Base-by-base conservation (phyloP, 1,140 invertebrate species). In the Heliconius melpomene region DNA sequence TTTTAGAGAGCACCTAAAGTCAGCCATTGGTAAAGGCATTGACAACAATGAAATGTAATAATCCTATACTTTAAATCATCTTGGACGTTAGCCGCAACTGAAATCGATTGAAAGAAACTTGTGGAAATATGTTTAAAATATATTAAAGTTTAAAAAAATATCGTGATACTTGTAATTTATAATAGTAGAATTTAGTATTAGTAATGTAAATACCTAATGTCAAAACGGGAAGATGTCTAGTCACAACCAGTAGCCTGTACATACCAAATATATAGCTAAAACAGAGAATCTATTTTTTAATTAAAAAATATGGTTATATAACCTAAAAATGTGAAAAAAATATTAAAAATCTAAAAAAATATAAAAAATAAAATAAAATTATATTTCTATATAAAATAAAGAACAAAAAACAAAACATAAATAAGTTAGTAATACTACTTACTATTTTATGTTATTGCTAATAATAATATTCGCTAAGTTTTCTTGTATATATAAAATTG, bases 231-330 rank as follows among this genome's bases (percentile, higher is more conserved):
- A 2, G 29, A 66, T 46, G 70, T 78, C 82, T 83, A 83, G 82
- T 83, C 82, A 83, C 40, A 78, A 75, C 8, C 38, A 38, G 79
- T 83, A 83, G 82, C 26, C 5, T 83, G 82, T 83, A 80, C 11
- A 83, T 83, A 79, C 46, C 70, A 52, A 52, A 46, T 16, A 46
- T 13, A 46, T 77, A 77, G 26, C 9, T 66, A 8, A 66, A 6
- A 11, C 11, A 66, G 26, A 66, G 9, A 66, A 29, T 66, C 3
- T 66, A 66, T 66, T 29, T 66, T 66, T 66, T 26, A 29, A 29
- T 6, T 66, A 66, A 66, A 66, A 26, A 29, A 23, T 8, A 66
- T 26, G 13, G n/a, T 57, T 57, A 13, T 7, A 16, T 2, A 66
- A 66, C 11, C 13, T 26, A 66, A 66, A 66, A 66, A 66, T 60